Evolutionary conservation across 2,113 vertebrate species (phyloP), one percentile per base, ranked within the genome.

Genomic region (Callaeas wilsoni): DNA sequence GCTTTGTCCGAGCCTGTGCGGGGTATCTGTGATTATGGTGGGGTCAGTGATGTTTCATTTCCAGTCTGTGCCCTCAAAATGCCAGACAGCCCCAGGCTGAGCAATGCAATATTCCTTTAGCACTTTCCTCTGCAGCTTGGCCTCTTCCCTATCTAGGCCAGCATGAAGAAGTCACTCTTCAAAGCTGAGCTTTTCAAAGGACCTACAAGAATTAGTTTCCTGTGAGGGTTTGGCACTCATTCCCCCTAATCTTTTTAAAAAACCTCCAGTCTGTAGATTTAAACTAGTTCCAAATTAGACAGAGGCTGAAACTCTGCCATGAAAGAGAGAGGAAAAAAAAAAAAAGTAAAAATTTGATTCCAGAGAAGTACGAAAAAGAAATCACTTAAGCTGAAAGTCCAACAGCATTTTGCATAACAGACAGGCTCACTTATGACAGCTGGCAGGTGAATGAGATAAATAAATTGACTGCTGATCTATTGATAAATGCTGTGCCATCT

Each of bases 131-230:
- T 74, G 59, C 85, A 80, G 82, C 25, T 80, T 81, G 83, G 85
- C 76, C 79, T 77, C 78, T 67, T 87, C 93, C 57, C 75, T 86
- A 46, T 93, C 73, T 53, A 87, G 85, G 86, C 79, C 90, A 92
- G 79, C 73, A 33, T 55, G 93, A 84, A 88, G 68, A 88, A 93
- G 47, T 81, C 64, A 60, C 41, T 59, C 92, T 94, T 94, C 86
- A 96, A 95, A 96, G 92, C 85, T 26, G 56, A 94, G 76, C 70
- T 93, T 93, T 96, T 90, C 92, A 95, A 94, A 93, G 52, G 80
- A 63, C 64, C 83, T 86, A 83, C 88, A 93, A 90, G 92, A 94
- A 95, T 92, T 92, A 90, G 79, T 86, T 96, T 92, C 86, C 88
- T 94, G 86, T 39, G 57, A 94, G 56, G 62, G 49, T 84, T 84